Evolutionary conservation across 2,113 vertebrate genomes (phyloP), one percentile per base, ranked within the genome.

Genomic region (Corythaixoides concolor): DNA sequence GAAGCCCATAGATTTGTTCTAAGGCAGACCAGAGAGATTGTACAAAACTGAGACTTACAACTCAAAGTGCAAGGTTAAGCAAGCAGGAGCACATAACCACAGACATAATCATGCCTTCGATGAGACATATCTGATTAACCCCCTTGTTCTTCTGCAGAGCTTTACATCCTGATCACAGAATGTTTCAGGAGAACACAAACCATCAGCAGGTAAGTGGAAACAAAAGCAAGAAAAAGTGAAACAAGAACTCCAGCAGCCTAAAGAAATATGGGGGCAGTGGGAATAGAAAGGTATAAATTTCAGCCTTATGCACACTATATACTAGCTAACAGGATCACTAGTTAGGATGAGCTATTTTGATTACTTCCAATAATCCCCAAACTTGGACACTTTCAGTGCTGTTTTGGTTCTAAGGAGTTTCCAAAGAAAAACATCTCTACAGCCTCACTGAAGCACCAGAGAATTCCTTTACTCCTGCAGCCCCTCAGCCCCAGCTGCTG

Each of bases 211-310:
- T 43, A 87, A 58, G 28, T 2, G 19, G 60, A 73, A 88, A 85
- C 13, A 60, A 53, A 86, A 55, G 27, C 15, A 82, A 85, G 55
- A 55, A 28, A 68, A 80, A 58, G 47, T 12, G 12, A 67, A 86
- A 35, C 24, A 39, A 82, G 27, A 81, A 78, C 47, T 73, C 18
- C 56, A 87, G 27, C 22, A 79, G 37, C 11, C 53, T 59, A 43
- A 84, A 53, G 32, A 74, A 56, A 82, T 15, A 68, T 0, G 0
- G 0, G 12, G 19, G 15, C 22, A 58, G 8, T n/a, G 33, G 30
- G n/a, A 74, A 86, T 7, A 68, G 15, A 33, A 78, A 60, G 15
- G 7, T 77, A 15, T 37, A 52, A 4, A 37, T 59, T 69, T 91
- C 52, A 91, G 35, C 56, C 21, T 85, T n/a, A 33, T 17, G 21